Conservation (phyloP, 2,888 invertebrate genomes). For the Villa cingulata region DNA sequence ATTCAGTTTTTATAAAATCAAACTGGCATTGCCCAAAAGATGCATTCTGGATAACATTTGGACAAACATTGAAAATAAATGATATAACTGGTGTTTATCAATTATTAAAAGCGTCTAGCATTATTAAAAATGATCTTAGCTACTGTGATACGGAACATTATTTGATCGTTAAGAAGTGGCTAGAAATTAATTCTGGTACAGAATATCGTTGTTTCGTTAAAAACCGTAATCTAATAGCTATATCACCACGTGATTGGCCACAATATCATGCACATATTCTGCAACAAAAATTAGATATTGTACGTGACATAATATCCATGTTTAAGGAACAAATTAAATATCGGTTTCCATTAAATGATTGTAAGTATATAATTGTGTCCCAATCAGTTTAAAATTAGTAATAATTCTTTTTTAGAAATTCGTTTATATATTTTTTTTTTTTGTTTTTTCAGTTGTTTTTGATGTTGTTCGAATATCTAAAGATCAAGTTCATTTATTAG, state of each 20-base stretch:
- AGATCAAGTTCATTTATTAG: constrained; percentile 14
- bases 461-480: constrained; percentile 16
- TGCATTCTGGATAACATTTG: constrained; percentile 17
- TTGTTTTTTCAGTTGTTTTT: constrained; percentile 13
- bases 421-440: neutral
- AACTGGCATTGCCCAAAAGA: constrained; percentile 18
- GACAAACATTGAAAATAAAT: constrained; percentile 13
- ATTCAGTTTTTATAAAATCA: constrained; percentile 15
- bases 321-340: constrained; percentile 17
- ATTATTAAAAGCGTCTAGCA: constrained; percentile 15
- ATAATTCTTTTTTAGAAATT: neutral
- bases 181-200: constrained; percentile 17
- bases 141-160: neutral
- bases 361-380: too few relatives aligned
- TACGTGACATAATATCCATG: constrained; percentile 15
- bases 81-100: constrained; percentile 18
- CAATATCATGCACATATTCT: constrained; percentile 15
- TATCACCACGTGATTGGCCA: constrained; percentile 19
- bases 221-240: constrained; percentile 12
- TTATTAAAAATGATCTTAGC: constrained; percentile 13
- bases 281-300: constrained; percentile 13
- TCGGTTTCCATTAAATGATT: constrained; percentile 14
- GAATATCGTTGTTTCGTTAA: constrained; percentile 18
- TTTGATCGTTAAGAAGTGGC: constrained; percentile 16
- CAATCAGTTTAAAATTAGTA: too few relatives aligned